Base-by-base conservation (phyloP, 2,888 invertebrate species). In the Macrophya annulata region DNA sequence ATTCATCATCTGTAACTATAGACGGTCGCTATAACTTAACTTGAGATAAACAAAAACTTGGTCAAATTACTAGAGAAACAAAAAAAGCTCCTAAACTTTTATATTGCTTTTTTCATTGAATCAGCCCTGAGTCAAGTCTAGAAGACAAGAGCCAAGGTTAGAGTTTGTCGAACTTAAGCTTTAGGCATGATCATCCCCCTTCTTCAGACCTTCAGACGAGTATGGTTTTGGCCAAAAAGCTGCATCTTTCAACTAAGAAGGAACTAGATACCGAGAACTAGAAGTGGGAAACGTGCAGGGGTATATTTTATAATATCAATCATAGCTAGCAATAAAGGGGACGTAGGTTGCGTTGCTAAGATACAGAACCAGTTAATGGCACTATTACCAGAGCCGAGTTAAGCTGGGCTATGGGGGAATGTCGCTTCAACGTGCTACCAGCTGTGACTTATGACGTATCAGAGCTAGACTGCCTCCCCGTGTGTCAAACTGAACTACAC, bases 361-460 rank as follows among this genome's bases (percentile, higher is more conserved):
- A 91, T 92, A 92, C 91, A 91, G 91, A 90, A 90, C 89, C 90
- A 89, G 90, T 91, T 92, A 92, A 92, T 92, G 91, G 90, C 87
- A 88, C 91, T 91, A 90, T 92, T 91, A 91, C 91, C 88, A 89
- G 89, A 89, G 88, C 87, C 85, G 71, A 86, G 87, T 71, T 83
- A 71, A 86, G 87, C 87, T 87, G 84, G 82, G 86, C 87, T 84
- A 81, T 84, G 71, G 86, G 82, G 90, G 88, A 88, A 91, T 89
- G 92, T 92, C 92, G 90, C 90, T 89, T 91, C 91, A 92, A 90
- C 88, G 91, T 92, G 92, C 91, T 91, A 92, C 92, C 92, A 91
- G 90, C 91, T 92, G 91, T 92, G 92, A 92, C 92, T 92, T 92
- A 92, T 91, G 91, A 92, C 91, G 91, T 92, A 92, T 92, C 91